These are phyloP conservation scores for Agelaius phoeniceus DNA, from an alignment of 2,113 vertebrate species.

Conservation along the genomic window DNA sequence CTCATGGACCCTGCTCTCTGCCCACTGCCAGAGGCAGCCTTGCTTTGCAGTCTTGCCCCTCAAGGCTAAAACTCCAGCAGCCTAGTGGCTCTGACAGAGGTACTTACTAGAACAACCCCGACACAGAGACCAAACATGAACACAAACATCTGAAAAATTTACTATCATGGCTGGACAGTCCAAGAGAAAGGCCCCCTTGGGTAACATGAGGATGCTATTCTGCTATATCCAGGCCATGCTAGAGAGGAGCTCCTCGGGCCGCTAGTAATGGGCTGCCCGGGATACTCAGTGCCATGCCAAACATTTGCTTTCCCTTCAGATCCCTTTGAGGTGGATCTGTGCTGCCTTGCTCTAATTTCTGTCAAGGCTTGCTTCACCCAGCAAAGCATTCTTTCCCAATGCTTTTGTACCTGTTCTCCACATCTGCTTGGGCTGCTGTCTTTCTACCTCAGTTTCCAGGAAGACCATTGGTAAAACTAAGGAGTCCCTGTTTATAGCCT, in stretches of 20 bases:
- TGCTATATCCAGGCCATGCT: not conserved
- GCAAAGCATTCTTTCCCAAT: not conserved
- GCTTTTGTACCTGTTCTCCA: not conserved
- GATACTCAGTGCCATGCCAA: not conserved
- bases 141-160: not conserved
- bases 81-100: not conserved
- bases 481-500: not conserved
- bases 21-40: not conserved
- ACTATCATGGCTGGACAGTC: accelerated
- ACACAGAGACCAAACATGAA: not conserved
- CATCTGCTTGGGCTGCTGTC: not conserved
- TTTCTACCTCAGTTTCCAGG: not conserved
- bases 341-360: not conserved
- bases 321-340: not conserved
- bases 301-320: not conserved
- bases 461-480: not conserved
- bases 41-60: not conserved
- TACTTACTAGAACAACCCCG: not conserved
- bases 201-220: not conserved
- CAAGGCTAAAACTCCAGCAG: not conserved
- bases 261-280: not conserved
- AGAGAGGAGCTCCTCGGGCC: not conserved
- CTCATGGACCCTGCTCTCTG: not conserved
- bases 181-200: not conserved
- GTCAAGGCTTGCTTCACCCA: not conserved